phyloP scores from a whole-genome alignment of 1,140 invertebrate species.

The Bombus superbus region DNA sequence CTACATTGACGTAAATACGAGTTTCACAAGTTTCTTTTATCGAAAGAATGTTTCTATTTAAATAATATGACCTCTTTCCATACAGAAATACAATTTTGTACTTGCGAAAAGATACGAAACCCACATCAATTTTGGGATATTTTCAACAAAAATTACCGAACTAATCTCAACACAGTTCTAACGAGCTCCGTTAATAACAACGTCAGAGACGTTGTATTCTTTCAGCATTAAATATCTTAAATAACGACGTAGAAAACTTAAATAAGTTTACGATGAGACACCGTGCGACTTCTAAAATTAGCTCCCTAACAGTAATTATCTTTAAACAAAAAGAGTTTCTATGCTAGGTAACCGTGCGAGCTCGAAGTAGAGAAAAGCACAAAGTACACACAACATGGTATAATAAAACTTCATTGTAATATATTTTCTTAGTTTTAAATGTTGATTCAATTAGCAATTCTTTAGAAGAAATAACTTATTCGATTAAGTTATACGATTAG shows the following conservation, averaged over 20 bases:
- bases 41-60: neutral
- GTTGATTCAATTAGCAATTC: neutral
- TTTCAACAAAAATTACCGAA: neutral
- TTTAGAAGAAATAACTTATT: no score
- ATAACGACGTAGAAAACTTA: constrained; percentile 52
- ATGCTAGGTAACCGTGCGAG: neutral
- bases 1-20: neutral
- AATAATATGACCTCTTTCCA: neutral
- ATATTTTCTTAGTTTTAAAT: neutral
- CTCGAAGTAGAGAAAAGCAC: neutral
- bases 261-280: constrained; percentile 28
- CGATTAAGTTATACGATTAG: no score
- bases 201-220: neutral
- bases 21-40: neutral
- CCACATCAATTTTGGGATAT: neutral
- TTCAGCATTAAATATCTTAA: constrained; percentile 39
- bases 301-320: constrained; percentile 32
- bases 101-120: neutral
- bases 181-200: constrained; percentile 12
- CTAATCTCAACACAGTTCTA: neutral
- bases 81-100: neutral
- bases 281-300: constrained; percentile 36
- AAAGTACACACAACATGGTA: neutral
- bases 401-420: neutral
- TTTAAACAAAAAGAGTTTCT: constrained; percentile 43